Base-by-base conservation (phyloP, 2,797 vertebrate genomes). In the Catamblyrhynchus diadema region DNA sequence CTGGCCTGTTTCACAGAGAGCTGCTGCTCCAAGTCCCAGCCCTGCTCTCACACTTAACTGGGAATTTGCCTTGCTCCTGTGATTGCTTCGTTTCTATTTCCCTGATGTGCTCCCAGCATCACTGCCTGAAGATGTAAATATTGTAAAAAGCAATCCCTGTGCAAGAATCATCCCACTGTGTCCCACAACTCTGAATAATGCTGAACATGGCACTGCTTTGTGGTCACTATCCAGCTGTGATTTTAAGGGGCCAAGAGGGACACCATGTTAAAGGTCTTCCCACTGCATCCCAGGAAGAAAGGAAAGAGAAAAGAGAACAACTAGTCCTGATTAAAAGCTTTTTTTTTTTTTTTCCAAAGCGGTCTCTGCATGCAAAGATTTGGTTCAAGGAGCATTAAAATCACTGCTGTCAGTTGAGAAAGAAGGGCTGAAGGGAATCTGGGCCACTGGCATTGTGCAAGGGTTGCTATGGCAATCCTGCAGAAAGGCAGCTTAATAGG, bases 361-460 rank as follows among this genome's bases (percentile, higher is more conserved):
- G 0, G 74, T 74, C 94, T 88, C 94, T 0, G 5, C 92, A 93
- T 93, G 94, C 88, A 96, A 93, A 96, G 96, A 96, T 97, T 94
- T 95, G 97, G 97, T 97, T 98, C 97, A 98, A 96, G 97, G 96
- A 98, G 97, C 97, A 97, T 98, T 97, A 90, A 96, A 95, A 97
- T 97, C 97, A 97, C 90, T 91, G 95, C 96, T 98, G 97, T 97
- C 97, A 97, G 95, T 94, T 96, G 88, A 95, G 96, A 96, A 97
- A 97, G 96, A 97, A 95, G 95, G 94, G 91, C 91, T 94, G 97
- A 95, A 88, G 90, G 65, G 90, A 97, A 97, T 96, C 92, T 97
- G 96, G 97, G 97, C 94, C 96, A 94, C 5, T 75, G 96, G 96
- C 95, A 97, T 97, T 98, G 97, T 94, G 95, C 94, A 60, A 82